phyloP scores from a whole-genome alignment of 2,113 vertebrate species.

The Mola mola region DNA sequence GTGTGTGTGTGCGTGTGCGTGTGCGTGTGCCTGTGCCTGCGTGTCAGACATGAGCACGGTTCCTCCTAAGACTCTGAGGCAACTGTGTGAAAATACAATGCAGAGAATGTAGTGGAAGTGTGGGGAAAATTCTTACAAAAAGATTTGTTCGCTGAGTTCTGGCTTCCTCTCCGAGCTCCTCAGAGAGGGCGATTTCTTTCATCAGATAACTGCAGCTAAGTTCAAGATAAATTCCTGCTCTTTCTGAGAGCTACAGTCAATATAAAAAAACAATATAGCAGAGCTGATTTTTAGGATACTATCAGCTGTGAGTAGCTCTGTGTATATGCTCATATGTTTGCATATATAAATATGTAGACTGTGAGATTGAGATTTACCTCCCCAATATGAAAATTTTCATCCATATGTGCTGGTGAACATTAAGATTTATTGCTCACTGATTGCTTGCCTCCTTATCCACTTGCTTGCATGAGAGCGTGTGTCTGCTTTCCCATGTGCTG shows the following conservation, averaged over 20 bases:
- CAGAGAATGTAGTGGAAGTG: conserved; percentile 7
- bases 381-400: conserved; percentile 34
- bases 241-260: conserved; percentile 22
- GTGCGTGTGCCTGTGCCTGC: conserved; percentile 2
- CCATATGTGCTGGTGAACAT: conserved; percentile 30
- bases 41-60: too few relatives aligned
- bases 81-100: conserved; percentile 33
- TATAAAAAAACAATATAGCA: conserved; percentile 30
- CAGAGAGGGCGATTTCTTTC: conserved; percentile 22
- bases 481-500: conserved; percentile 3
- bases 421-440: conserved; percentile 46
- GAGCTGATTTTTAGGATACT: conserved; percentile 7
- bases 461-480: background rate
- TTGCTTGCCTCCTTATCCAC: background rate
- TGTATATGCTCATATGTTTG: conserved; percentile 6
- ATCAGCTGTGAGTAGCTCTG: conserved; percentile 6
- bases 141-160: too few relatives aligned
- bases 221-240: conserved; percentile 43
- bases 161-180: too few relatives aligned
- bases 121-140: conserved; percentile 18
- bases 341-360: conserved; percentile 13
- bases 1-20: conserved; percentile 10
- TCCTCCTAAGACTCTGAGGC: conserved; percentile 24
- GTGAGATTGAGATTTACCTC: conserved; percentile 42
- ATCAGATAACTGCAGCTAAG: conserved; percentile 30